Conservation (phyloP, 2,888 invertebrate genomes). For the Mythimna vitellina region DNA sequence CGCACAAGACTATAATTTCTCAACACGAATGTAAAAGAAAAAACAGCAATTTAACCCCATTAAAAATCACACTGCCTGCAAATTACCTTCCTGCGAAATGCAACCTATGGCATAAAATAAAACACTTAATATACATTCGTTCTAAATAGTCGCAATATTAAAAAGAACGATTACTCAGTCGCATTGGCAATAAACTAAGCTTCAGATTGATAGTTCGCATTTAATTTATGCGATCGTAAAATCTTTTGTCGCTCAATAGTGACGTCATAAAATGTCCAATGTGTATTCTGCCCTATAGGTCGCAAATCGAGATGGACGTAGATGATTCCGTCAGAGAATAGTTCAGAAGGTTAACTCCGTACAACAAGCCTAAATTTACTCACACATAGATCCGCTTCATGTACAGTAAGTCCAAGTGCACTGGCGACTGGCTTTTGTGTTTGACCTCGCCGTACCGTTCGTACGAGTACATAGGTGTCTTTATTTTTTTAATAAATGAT, state of each 20-base stretch:
- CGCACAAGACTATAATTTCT: slow-evolving; percentile 18
- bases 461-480: too few relatives aligned
- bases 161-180: slow-evolving; percentile 52
- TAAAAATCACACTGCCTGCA: slow-evolving; percentile 38
- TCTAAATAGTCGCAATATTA: slow-evolving; percentile 40
- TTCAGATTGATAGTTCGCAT: slow-evolving; percentile 62
- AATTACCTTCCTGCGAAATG: slow-evolving; percentile 35
- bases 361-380: neutral
- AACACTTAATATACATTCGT: slow-evolving; percentile 3
- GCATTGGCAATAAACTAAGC: slow-evolving; percentile 41
- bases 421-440: neutral
- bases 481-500: neutral
- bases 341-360: neutral
- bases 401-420: neutral
- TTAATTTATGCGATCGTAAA: slow-evolving; percentile 75
- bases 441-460: neutral
- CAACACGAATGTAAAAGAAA: slow-evolving; percentile 24
- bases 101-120: slow-evolving; percentile 36
- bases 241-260: slow-evolving; percentile 72
- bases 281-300: slow-evolving; percentile 47
- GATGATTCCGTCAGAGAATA: slow-evolving; percentile 21
- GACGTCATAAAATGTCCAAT: slow-evolving; percentile 68
- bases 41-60: slow-evolving; percentile 36
- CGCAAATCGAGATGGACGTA: slow-evolving; percentile 22
- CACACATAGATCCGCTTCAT: neutral